Base-by-base conservation (phyloP, 2,888 invertebrate genomes). In the Agriotes lineatus region DNA sequence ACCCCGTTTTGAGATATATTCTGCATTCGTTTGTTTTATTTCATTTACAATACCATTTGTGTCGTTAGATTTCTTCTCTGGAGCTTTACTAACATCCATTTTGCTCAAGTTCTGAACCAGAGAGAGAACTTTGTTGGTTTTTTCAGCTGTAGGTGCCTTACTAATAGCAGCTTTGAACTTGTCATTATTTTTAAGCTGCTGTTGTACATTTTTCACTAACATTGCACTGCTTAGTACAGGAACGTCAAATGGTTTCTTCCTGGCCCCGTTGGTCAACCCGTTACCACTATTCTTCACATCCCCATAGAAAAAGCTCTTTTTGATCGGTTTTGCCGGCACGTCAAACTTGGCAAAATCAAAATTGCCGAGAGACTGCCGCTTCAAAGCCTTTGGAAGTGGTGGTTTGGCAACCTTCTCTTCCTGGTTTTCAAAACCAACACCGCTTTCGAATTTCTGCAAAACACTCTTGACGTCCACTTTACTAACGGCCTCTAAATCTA, bases 391-490 rank as follows among this genome's bases (percentile, higher is more conserved):
- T 10, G n/a, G 18, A 25, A 56, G 10, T 59, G 58, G 58, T 30
- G 39, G 30, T 25, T 33, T 44, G 12, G 22, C 9, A 37, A 19
- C 12, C 39, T 45, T 50, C 33, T 60, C 37, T 44, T 69, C 52
- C 0, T 35, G 42, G 9, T 57, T 60, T 57, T 60, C 52, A 10
- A 30, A 56, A 14, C 59, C 59, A 61, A 63, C 70, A 57, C 75
- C 75, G 52, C 70, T 79, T 75, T 85, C 84, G 69, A 85, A 85
- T 67, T 83, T 84, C 64, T 78, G 74, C 25, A 84, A 74, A 54
- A 84, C 82, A 63, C 82, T 82, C 63, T 82, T 84, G 42, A 85
- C 82, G 72, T 84, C 79, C 2, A 84, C 84, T 62, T 83, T 83
- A 57, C 79, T 80, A 1, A 82, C 77, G 6, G 82, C 81, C 57